phyloP scores from a whole-genome alignment of 2,113 vertebrate species.

The Picathartes gymnocephalus region DNA sequence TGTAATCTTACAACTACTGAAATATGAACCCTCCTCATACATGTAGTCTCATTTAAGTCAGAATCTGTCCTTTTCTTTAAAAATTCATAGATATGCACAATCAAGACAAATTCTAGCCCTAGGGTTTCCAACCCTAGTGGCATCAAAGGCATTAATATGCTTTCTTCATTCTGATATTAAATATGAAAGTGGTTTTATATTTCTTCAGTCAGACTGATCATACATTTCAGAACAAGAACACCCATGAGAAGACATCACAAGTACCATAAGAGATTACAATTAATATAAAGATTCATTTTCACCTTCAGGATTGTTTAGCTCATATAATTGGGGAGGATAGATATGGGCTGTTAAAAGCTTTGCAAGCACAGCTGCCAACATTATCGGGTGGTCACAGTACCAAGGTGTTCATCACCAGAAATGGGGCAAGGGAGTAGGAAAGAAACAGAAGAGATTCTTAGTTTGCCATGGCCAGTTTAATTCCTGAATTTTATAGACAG shows the following conservation, averaged over 20 bases:
- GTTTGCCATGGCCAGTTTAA: not conserved
- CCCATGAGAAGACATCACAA: not conserved
- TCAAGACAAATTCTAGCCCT: not conserved
- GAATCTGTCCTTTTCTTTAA: not conserved
- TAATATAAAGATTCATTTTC: not conserved
- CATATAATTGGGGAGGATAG: not conserved
- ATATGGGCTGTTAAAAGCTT: not conserved
- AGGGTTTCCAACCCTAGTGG: not conserved
- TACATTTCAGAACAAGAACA: conserved; percentile 1
- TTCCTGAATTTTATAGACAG: not conserved
- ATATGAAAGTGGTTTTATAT: not conserved
- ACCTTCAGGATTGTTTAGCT: conserved; percentile 2
- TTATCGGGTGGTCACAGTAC: fast-evolving
- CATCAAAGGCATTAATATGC: not conserved
- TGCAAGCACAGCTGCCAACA: not conserved
- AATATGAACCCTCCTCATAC: not conserved
- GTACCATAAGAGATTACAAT: not conserved
- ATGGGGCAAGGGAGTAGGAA: not conserved
- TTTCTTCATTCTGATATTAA: not conserved
- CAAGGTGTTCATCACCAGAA: not conserved
- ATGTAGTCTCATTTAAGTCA: not conserved
- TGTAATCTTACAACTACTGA: not conserved
- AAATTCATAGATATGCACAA: not conserved
- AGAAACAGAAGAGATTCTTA: not conserved
- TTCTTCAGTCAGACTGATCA: not conserved